Evolutionary conservation across 2,113 vertebrate species (phyloP).

Genomic region (Tursiops truncatus): DNA sequence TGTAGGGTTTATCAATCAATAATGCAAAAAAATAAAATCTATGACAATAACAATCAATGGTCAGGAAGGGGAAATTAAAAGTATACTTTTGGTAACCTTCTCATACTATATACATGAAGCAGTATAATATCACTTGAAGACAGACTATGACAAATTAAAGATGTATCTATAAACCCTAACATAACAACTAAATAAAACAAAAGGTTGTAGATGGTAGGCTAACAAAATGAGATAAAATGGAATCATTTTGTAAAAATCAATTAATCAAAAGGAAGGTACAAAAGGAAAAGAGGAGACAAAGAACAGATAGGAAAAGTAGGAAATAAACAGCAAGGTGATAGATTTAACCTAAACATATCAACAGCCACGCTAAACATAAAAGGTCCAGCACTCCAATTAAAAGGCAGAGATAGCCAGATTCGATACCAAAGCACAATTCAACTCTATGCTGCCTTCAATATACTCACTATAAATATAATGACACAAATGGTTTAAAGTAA

Average conservation of each 20-base stretch:
- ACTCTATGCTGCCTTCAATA: background rate
- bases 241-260: background rate
- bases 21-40: background rate
- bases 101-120: background rate
- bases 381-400: background rate
- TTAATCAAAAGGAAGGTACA: background rate
- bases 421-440: background rate
- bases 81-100: background rate
- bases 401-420: background rate
- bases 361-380: constrained; percentile 2
- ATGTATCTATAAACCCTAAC: background rate
- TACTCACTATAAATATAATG: background rate
- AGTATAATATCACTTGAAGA: background rate
- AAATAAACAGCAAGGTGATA: background rate
- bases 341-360: background rate
- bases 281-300: background rate
- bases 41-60: background rate
- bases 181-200: background rate
- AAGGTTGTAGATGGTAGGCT: background rate
- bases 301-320: background rate
- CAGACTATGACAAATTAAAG: background rate
- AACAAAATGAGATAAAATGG: background rate
- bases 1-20: background rate
- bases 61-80: background rate
- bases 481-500: background rate